Evolutionary conservation across 2,888 invertebrate species (phyloP).

Genomic region (Campaea margaritaria): DNA sequence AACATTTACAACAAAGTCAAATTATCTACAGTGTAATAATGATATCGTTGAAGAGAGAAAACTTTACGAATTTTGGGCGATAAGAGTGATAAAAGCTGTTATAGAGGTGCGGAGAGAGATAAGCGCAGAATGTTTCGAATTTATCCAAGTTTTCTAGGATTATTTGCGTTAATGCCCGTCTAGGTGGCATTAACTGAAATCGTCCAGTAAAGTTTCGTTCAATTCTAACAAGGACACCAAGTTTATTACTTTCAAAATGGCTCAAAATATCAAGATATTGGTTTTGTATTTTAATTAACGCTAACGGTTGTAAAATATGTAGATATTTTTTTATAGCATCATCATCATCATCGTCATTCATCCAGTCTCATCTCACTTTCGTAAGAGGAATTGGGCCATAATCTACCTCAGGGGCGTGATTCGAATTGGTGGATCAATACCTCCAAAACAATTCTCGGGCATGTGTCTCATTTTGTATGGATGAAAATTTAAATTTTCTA

Average conservation of each 20-base stretch:
- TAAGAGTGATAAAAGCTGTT: constrained; percentile 27
- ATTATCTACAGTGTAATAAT: constrained; percentile 1
- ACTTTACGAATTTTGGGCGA: constrained; percentile 29
- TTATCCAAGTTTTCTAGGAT: constrained; percentile 29
- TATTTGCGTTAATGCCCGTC: constrained; percentile 15
- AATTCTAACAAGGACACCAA: neutral
- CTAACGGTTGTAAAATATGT: no score
- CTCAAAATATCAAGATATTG: neutral
- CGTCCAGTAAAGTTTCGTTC: constrained; percentile 6
- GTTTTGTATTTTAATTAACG: neutral
- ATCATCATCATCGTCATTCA: no score
- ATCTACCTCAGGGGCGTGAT: no score
- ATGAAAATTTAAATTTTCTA: no score
- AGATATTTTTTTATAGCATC: no score
- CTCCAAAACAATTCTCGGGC: no score
- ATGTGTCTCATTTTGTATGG: no score
- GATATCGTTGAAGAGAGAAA: constrained; percentile 13
- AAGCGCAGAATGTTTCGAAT: constrained; percentile 32
- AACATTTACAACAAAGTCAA: constrained; percentile 7
- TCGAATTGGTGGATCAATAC: no score
- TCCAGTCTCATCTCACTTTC: no score
- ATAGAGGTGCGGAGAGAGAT: constrained; percentile 34
- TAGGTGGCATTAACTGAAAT: constrained; percentile 13
- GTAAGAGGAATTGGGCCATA: no score
- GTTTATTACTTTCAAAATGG: neutral